Conservation (phyloP, 92 coral and sea anemone genomes). For the Zoanthus solanderi region DNA sequence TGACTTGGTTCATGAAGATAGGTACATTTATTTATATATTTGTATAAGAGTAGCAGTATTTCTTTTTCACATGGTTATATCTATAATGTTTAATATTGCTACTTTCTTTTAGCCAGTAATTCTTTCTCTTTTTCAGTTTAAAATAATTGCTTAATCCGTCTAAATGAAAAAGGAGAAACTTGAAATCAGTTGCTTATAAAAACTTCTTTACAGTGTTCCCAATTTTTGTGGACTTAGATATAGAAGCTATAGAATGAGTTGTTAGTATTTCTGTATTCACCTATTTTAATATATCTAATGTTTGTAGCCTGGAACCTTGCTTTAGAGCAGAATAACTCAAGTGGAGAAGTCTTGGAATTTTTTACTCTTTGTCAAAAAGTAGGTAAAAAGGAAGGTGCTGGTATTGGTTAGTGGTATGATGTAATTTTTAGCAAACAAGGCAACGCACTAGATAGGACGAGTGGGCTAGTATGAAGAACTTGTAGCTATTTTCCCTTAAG, state of each 20-base stretch:
- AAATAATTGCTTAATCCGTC: too few species aligned
- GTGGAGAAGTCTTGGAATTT: constrained; percentile 76
- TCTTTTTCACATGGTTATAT: too few species aligned
- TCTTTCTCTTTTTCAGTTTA: too few species aligned
- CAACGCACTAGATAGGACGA: neutral
- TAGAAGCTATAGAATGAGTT: neutral
- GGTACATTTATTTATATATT: constrained; percentile 51
- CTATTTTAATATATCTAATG: neutral
- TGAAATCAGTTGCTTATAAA: too few species aligned
- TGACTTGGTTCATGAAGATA: constrained; percentile 98
- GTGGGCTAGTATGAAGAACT: too few species aligned
- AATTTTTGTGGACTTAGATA: too few species aligned
- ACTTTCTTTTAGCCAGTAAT: too few species aligned
- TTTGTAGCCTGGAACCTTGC: constrained; percentile 96
- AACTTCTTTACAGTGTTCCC: too few species aligned
- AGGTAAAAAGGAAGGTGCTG: neutral
- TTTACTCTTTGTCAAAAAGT: constrained; percentile 88
- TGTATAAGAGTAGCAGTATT: too few species aligned
- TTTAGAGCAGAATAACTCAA: constrained; percentile 76
- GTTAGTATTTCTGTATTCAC: neutral
- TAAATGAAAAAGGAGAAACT: too few species aligned
- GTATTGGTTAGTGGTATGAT: neutral
- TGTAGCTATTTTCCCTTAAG: too few species aligned
- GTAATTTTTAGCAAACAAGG: neutral
- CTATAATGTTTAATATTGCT: too few species aligned